These are phyloP conservation scores for Drosophila demipolita DNA, from an alignment of 2,888 invertebrate species.

Conservation along the genomic window DNA sequence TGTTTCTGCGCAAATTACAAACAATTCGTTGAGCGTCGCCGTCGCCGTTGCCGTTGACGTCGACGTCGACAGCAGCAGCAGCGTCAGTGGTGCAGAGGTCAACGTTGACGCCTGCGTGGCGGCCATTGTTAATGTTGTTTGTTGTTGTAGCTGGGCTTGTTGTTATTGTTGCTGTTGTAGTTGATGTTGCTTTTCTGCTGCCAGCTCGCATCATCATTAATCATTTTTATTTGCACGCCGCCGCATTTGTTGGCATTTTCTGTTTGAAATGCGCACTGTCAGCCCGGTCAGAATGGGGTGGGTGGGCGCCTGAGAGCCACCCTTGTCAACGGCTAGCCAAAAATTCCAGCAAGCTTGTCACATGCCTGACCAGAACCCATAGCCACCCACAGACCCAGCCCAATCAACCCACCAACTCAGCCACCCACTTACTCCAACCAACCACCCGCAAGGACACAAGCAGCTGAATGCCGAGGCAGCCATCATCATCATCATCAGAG, in stretches of 20 bases:
- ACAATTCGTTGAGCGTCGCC: conserved; percentile 23
- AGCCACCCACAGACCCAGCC: conserved; percentile 14
- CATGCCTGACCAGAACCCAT: conserved; percentile 54
- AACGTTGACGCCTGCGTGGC: conserved; percentile 70
- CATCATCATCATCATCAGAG: conserved; percentile 72
- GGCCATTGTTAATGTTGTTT: conserved; percentile 60
- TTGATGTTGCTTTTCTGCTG: conserved; percentile 49
- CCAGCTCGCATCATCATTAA: conserved; percentile 81
- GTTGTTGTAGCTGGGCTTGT: conserved; percentile 5
- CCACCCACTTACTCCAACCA: conserved; percentile 14
- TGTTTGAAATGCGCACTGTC: conserved; percentile 70
- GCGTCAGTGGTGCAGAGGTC: conserved; percentile 36
- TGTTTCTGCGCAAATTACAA: conserved; percentile 41
- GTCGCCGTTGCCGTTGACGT: conserved; percentile 22
- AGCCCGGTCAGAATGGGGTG: conserved; percentile 24
- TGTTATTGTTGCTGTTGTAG: conserved; percentile 46
- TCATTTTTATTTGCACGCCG: conserved; percentile 83
- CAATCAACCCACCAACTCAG: conserved; percentile 5
- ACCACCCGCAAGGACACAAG: conserved; percentile 53
- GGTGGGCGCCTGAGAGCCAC: conserved; percentile 50
- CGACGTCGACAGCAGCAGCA: conserved; percentile 19
- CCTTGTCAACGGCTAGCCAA: conserved; percentile 66
- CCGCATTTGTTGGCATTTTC: conserved; percentile 79
- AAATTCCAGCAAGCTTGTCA: conserved; percentile 74
- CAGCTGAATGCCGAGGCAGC: conserved; percentile 50